phyloP scores from a whole-genome alignment of 2,888 invertebrate species.

The Tachina grossa region DNA sequence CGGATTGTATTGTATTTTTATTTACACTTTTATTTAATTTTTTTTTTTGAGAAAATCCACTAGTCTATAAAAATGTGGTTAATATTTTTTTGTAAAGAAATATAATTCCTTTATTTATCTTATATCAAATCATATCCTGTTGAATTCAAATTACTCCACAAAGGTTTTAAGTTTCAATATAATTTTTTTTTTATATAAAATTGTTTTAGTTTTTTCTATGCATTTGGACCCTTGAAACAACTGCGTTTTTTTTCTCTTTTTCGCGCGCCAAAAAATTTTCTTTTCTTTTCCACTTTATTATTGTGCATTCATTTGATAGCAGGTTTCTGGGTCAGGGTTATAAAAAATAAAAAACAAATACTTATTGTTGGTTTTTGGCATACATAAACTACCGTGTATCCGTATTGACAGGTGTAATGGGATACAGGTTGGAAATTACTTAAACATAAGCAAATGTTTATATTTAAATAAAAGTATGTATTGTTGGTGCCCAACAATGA shows the following conservation, averaged over 20 bases:
- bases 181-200: neutral
- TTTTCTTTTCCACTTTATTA: constrained; percentile 3
- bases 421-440: constrained; percentile 8
- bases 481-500: neutral
- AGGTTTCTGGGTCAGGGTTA: constrained; percentile 56
- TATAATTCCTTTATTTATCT: constrained; percentile 55
- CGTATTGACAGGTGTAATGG: constrained; percentile 29
- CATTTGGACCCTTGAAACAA: constrained; percentile 22
- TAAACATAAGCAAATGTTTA: neutral
- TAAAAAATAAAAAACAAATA: neutral
- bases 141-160: constrained; percentile 4
- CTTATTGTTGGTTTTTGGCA: constrained; percentile 27
- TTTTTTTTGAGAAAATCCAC: constrained; percentile 11
- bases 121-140: constrained; percentile 58
- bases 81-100: constrained; percentile 5
- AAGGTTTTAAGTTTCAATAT: constrained; percentile 46
- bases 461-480: constrained; percentile 31
- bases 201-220: neutral
- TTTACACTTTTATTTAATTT: constrained; percentile 44
- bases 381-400: neutral
- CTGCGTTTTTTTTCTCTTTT: neutral
- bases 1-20: constrained; percentile 44
- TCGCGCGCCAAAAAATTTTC: constrained; percentile 49
- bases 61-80: constrained; percentile 21
- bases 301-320: neutral